Conservation (phyloP, 30 jellyfish, hydroid and myxozoan species). For the Cassiopea xamachana region DNA sequence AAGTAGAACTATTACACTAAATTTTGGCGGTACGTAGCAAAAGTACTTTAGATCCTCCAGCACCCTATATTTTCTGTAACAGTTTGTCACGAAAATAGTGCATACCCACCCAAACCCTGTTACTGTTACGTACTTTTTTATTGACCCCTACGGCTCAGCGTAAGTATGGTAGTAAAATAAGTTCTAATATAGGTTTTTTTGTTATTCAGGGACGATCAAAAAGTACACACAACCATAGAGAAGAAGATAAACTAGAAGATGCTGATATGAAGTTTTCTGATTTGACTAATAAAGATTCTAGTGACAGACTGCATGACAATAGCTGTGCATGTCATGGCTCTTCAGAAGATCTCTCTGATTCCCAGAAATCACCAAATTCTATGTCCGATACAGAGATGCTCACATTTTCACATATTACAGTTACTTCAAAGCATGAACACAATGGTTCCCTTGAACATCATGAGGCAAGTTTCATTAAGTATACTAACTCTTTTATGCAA, state of each 20-base stretch:
- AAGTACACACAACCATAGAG: not conserved
- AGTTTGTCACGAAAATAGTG: no score
- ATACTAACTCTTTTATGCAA: no score
- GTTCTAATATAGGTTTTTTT: no score
- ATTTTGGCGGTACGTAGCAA: no score
- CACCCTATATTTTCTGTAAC: no score
- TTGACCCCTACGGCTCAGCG: no score
- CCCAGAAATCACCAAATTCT: constrained; percentile 7
- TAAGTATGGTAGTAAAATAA: no score
- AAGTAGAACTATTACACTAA: no score
- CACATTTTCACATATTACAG: constrained; percentile 6
- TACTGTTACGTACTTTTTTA: no score
- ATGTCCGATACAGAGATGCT: constrained; percentile 43
- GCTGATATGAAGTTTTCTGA: not conserved
- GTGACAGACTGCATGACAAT: not conserved
- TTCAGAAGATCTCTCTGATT: not conserved
- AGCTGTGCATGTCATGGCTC: constrained; percentile 21
- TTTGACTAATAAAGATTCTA: not conserved
- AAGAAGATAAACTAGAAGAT: not conserved
- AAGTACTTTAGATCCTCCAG: no score
- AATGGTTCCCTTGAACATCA: constrained; percentile 65
- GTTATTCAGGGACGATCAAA: not conserved
- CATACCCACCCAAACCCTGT: no score
- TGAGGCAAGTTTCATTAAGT: constrained; percentile 12
- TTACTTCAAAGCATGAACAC: not conserved